These are phyloP conservation scores for Cardiocondyla obscurior DNA, from an alignment of 1,140 invertebrate genomes.

Conservation along the genomic window DNA sequence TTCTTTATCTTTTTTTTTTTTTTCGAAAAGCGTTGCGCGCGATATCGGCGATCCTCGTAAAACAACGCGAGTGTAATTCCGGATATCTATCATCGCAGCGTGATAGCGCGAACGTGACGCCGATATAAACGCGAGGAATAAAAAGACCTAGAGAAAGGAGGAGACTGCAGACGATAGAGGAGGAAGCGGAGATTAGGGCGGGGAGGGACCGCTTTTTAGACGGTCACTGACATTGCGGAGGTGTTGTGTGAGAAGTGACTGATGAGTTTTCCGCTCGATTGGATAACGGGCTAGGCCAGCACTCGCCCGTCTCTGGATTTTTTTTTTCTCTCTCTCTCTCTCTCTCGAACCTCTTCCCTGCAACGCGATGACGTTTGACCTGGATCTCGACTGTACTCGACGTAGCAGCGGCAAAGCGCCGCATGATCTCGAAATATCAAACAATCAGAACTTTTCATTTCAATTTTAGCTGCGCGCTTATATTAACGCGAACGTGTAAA, in stretches of 20 bases:
- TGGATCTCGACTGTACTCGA: constrained; percentile 55
- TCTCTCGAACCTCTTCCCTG: constrained; percentile 16
- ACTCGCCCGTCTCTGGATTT: constrained; percentile 57
- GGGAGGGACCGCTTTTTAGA: constrained; percentile 60
- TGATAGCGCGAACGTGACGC: not conserved
- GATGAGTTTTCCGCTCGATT: constrained; percentile 76
- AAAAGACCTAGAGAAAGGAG: not conserved
- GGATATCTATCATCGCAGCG: constrained; percentile 18
- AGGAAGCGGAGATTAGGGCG: constrained; percentile 60
- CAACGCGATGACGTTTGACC: constrained; percentile 54
- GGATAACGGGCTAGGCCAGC: constrained; percentile 58
- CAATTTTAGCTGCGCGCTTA: not conserved
- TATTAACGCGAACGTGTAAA: not conserved
- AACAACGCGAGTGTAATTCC: constrained; percentile 28
- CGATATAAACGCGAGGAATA: not conserved
- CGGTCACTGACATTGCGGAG: constrained; percentile 46
- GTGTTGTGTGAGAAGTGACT: constrained; percentile 64
- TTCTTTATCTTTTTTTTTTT: too few relatives aligned
- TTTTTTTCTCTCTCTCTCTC: too few relatives aligned
- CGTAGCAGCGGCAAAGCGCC: constrained; percentile 16
- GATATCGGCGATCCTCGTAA: not conserved
- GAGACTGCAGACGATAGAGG: constrained; percentile 23
- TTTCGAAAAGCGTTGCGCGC: not conserved
- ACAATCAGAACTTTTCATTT: not conserved
- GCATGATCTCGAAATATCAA: constrained; percentile 3